Base-by-base conservation (phyloP, 2,888 invertebrate species). In the Trissolcus brochymenae region DNA sequence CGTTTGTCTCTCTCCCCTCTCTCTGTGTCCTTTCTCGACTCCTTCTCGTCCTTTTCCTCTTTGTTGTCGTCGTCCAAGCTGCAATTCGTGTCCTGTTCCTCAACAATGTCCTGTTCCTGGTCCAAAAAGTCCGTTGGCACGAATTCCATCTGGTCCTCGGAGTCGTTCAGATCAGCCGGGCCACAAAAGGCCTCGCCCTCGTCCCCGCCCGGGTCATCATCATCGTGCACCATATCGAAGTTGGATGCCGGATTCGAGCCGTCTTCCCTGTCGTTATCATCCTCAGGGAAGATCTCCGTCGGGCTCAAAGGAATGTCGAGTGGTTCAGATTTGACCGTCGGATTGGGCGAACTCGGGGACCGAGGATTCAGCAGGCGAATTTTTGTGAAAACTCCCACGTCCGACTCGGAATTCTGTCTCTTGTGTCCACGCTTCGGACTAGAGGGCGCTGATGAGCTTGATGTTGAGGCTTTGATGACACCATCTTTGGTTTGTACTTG, bases 61-160 rank as follows among this genome's bases (percentile, higher is more conserved):
- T 77, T 64, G 4, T 76, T 66, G n/a, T 68, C 72, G 46, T 61
- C 62, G 4, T 82, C 82, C 25, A 82, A 80, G 57, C 83, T 84
- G 25, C 82, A 83, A 35, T 82, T 81, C 3, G 82, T 81, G 53
- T 87, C 88, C 29, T 83, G 80, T 56, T 88, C 88, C 54, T 88
- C 89, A 2, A 86, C 83, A 35, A 88, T 87, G 21, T 88, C 87
- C 55, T 88, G 88, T 81, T 88, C 88, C 72, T 89, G 89, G 14
- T 88, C 89, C 50, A 89, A 82, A 81, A 89, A 89, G 68, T 89
- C 89, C n/a, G 89, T 88, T 6, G 89, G 89, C 56, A 89, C 88
- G 60, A 89, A 89, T 83, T 89, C 89, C 87, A 88, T 87, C 16
- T 80, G 87, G 55, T 88, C 88, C 53, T 88, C 88, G 40, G 76